Base-by-base conservation (phyloP, 2,797 vertebrate species). In the Falco biarmicus region DNA sequence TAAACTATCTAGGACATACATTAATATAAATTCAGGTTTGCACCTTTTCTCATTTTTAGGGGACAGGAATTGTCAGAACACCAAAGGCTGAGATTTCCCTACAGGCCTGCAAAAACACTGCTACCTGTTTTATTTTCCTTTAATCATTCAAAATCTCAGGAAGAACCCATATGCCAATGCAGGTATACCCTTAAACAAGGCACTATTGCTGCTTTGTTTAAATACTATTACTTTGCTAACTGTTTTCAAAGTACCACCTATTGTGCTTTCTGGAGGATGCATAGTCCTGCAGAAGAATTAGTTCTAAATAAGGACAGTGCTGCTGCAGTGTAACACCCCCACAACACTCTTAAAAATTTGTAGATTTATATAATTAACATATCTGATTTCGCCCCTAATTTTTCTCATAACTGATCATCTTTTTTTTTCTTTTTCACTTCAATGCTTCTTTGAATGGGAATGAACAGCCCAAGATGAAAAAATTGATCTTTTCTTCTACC, bases 51-150 rank as follows among this genome's bases (percentile, higher is more conserved):
- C 59, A 87, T 79, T 94, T 93, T 90, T 91, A 91, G 86, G 80
- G n/a, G 13, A 28, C 91, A 90, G 91, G 84, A 97, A 95, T 97
- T 98, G 96, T 98, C 95, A 89, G 95, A 65, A 93, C 97, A 98
- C 94, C 97, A 97, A 96, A 97, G 98, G 95, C 97, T 98, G 97
- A 96, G 87, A 84, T 95, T 93, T 66, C 47, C 60, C 76, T 82
- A 51, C 51, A 91, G 53, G 83, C 84, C 69, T 92, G 48, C 78
- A 91, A 81, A 97, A 87, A 41, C 16, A 63, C 45, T 77, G 34
- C 87, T 39, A 57, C 37, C 37, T 65, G 65, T 87, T 78, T 70
- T 94, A 56, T 90, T 90, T 82, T 90, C 64, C 15, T 86, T 95
- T 95, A 89, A 84, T 89, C 59, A 76, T 84, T 94, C 74, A 84